Percentiles rank a stretch among this genome's conserved stretches.
phyloP scores from a whole-genome alignment of 2,113 vertebrate genomes.

The Oryzias melastigma region DNA sequence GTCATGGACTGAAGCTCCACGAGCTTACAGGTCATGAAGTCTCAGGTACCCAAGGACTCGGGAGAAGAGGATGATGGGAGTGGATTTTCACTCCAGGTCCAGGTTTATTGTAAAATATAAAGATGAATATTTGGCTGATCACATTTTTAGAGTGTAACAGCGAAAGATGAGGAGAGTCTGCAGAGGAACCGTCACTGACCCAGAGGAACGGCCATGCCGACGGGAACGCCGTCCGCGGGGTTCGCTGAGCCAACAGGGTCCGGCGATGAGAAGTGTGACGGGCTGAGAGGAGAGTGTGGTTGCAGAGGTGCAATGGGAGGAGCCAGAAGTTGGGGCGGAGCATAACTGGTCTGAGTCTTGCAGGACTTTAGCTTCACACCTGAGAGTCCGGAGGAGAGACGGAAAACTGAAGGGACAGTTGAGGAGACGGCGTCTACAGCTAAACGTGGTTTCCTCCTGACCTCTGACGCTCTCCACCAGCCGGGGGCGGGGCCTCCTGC shows the following conservation, averaged over 20 bases:
- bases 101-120: too few relatives aligned
- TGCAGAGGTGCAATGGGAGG: too few relatives aligned
- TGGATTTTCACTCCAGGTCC: too few relatives aligned
- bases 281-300: conserved; percentile 66
- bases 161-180: too few relatives aligned
- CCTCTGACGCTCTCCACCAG: conserved; percentile 84
- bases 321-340: conserved; percentile 6
- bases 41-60: too few relatives aligned
- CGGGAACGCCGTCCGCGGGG: conserved; percentile 75
- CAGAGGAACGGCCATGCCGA: conserved; percentile 87
- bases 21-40: too few relatives aligned
- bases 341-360: conserved; percentile 83
- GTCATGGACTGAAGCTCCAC: too few relatives aligned
- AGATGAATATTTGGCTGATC: too few relatives aligned
- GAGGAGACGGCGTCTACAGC: too few relatives aligned
- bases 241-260: conserved; percentile 21
- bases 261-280: conserved; percentile 56
- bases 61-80: too few relatives aligned
- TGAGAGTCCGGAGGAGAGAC: conserved; percentile 46
- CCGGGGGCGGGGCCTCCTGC: conserved; percentile 80
- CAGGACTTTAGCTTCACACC: conserved; percentile 88
- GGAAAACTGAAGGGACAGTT: not conserved
- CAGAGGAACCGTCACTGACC: conserved; percentile 73
- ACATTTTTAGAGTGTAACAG: too few relatives aligned
- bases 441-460: not conserved